These are phyloP conservation scores for Scaptomyza cyrtandrae DNA, from an alignment of 2,888 invertebrate species.

Conservation along the genomic window DNA sequence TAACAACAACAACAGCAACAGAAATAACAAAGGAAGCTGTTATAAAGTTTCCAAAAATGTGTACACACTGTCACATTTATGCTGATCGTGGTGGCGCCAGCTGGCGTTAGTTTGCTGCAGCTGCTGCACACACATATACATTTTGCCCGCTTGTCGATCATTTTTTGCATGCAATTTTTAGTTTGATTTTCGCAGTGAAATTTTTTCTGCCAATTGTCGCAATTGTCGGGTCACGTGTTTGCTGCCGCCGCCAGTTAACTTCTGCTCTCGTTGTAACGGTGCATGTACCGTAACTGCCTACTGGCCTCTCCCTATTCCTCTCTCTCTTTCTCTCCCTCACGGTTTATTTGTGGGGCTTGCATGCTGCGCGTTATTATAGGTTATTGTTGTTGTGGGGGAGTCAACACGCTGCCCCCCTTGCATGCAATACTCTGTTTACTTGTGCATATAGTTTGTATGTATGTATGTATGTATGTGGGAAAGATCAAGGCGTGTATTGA, in stretches of 20 bases:
- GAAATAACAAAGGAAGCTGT: conserved; percentile 3
- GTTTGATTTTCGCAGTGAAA: conserved; percentile 45
- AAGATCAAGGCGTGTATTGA: conserved; percentile 71
- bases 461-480: conserved; percentile 61
- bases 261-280: conserved; percentile 78
- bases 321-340: conserved; percentile 15
- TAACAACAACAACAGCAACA: conserved; percentile 21
- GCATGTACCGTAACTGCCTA: conserved; percentile 63
- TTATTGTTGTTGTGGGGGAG: conserved; percentile 58
- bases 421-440: conserved; percentile 55
- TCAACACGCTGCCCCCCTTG: conserved; percentile 55
- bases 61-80: neutral
- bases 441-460: conserved; percentile 5
- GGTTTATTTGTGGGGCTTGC: conserved; percentile 68
- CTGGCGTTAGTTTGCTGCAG: conserved; percentile 37
- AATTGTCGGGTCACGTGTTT: conserved; percentile 79
- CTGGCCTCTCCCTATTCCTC: conserved; percentile 4
- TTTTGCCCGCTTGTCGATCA: conserved; percentile 29
- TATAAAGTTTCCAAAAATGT: conserved; percentile 17
- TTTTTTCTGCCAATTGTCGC: conserved; percentile 69
- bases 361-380: conserved; percentile 72
- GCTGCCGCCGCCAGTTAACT: conserved; percentile 76
- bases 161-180: conserved; percentile 27
- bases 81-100: conserved; percentile 53
- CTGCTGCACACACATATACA: neutral